A percentile compares a stretch with the other conserved stretches of the same genome.
Conservation (phyloP, 2,797 vertebrate species). For the Synanceia verrucosa region DNA sequence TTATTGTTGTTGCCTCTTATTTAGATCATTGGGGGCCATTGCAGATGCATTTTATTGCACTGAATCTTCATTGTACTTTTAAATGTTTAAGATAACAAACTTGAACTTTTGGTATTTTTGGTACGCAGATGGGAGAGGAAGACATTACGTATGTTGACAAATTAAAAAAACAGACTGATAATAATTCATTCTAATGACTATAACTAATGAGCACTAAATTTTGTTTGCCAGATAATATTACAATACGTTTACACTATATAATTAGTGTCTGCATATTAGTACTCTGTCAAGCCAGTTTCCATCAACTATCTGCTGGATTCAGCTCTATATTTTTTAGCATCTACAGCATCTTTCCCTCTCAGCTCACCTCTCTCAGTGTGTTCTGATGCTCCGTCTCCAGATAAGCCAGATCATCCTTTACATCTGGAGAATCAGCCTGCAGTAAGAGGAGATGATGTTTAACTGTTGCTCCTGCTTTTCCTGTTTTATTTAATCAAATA, state of each 20-base stretch:
- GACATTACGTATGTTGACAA: too few species aligned
- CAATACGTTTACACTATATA: too few species aligned
- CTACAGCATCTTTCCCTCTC: not conserved
- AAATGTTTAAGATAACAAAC: not conserved
- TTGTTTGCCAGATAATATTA: too few species aligned
- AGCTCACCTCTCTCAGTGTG: constrained; percentile 79
- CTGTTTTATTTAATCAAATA: constrained; percentile 20
- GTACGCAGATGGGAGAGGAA: too few species aligned
- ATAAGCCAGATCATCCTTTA: constrained; percentile 72
- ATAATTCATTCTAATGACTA: too few species aligned
- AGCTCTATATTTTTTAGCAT: not conserved
- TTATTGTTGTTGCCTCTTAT: not conserved
- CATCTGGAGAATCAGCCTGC: constrained; percentile 71
- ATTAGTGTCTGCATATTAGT: too few species aligned
- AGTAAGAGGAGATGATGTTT: constrained; percentile 30
- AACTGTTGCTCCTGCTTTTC: constrained; percentile 23
- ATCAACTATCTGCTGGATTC: not conserved
- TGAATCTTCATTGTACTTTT: not conserved
- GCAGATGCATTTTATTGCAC: not conserved
- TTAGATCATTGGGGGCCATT: not conserved
- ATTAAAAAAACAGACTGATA: too few species aligned
- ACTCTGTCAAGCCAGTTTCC: not conserved
- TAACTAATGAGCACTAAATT: too few species aligned
- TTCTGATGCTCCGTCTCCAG: constrained; percentile 75
- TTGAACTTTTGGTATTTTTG: too few species aligned